Conservation (phyloP, 2,888 invertebrate genomes). For the Lasioglossum leucozonium region DNA sequence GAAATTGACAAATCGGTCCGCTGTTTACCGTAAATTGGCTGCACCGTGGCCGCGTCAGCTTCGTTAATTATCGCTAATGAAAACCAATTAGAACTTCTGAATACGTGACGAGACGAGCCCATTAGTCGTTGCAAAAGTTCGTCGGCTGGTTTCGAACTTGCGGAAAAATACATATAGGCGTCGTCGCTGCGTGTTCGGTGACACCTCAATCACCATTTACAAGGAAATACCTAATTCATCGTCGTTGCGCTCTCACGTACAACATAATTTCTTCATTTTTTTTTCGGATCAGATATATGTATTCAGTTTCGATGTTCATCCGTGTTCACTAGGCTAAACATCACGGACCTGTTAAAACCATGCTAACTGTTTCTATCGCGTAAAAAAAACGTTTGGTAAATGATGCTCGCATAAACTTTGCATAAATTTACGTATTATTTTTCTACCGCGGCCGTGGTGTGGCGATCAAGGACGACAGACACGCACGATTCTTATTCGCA, state of each 20-base stretch:
- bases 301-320: neutral
- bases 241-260: no score
- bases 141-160: constrained; percentile 14
- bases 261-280: no score
- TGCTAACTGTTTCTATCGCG: neutral
- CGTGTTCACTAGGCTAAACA: neutral
- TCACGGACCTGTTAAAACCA: neutral
- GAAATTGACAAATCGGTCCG: constrained; percentile 47
- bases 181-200: neutral
- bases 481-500: neutral
- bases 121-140: constrained; percentile 50
- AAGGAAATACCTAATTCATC: neutral
- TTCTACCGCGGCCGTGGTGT: neutral
- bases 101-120: constrained; percentile 45
- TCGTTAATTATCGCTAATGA: constrained; percentile 71
- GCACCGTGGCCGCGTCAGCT: constrained; percentile 38
- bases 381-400: neutral
- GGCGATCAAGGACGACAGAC: neutral
- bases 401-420: neutral
- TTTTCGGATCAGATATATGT: no score
- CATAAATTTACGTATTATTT: neutral
- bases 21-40: constrained; percentile 50
- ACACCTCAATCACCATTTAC: neutral
- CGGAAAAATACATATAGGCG: constrained; percentile 28
- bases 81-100: constrained; percentile 68